phyloP scores from a whole-genome alignment of 2,113 vertebrate genomes.

The Monarcha castaneiventris region DNA sequence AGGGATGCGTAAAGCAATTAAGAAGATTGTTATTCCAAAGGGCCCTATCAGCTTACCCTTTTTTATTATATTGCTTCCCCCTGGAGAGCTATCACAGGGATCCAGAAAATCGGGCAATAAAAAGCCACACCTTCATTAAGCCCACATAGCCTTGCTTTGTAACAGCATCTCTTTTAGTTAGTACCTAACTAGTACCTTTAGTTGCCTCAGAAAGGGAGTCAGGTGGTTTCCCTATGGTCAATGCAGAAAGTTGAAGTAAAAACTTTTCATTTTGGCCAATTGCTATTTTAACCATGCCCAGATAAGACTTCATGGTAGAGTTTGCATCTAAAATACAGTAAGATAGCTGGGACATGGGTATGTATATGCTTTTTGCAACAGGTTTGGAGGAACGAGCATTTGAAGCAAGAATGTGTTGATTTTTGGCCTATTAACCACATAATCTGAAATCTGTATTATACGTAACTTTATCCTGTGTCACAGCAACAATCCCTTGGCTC shows the following conservation, averaged over 20 bases:
- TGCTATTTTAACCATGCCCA: neutral
- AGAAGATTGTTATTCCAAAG: slow-evolving; percentile 15
- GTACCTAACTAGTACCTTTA: too few species aligned
- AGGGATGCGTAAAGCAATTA: neutral
- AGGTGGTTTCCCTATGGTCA: neutral
- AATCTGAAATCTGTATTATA: neutral
- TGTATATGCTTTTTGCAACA: neutral
- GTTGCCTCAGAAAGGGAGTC: neutral
- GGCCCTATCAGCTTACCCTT: neutral
- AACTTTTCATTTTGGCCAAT: neutral
- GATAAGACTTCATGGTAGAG: neutral
- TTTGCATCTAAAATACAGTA: neutral
- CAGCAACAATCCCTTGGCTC: neutral
- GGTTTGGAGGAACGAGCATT: neutral
- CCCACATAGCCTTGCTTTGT: neutral
- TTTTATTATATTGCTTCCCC: neutral
- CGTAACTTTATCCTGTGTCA: neutral
- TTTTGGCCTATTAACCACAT: neutral
- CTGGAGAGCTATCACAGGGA: neutral
- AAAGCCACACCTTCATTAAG: neutral
- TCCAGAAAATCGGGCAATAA: neutral
- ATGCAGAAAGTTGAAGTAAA: neutral
- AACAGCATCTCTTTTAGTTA: neutral
- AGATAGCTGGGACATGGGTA: neutral
- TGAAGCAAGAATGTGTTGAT: neutral